Percentiles rank a stretch among this genome's conserved stretches.
Evolutionary conservation across 2,888 invertebrate genomes (phyloP).

Genomic region (Cantharis rufa): DNA sequence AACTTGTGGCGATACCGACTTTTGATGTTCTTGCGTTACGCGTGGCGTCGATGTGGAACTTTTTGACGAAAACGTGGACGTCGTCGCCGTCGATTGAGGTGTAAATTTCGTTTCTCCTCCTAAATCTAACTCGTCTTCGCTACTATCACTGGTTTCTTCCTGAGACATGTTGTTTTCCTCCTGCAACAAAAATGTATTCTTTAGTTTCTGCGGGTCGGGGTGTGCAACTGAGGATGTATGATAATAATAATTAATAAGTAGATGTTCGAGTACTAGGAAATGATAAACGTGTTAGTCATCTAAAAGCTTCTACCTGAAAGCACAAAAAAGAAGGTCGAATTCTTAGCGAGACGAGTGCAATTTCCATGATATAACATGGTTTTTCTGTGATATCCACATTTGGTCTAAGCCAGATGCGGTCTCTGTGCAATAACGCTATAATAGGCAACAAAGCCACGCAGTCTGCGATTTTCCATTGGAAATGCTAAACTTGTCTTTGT

Average conservation of each 20-base stretch:
- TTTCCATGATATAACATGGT: conserved; percentile 54
- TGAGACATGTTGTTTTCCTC: conserved; percentile 54
- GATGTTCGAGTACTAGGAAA: not conserved
- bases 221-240: too few relatives aligned
- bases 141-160: conserved; percentile 52
- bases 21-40: conserved; percentile 15
- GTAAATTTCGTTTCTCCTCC: conserved; percentile 11
- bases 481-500: conserved; percentile 54
- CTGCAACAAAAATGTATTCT: conserved; percentile 45
- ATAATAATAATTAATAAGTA: not conserved
- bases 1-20: conserved; percentile 6
- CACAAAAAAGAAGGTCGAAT: conserved; percentile 38
- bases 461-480: conserved; percentile 55
- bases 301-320: not conserved
- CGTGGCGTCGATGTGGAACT: conserved; percentile 16
- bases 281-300: not conserved
- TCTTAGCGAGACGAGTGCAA: conserved; percentile 41
- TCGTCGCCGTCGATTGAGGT: not conserved
- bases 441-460: conserved; percentile 56
- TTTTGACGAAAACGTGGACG: conserved; percentile 22
- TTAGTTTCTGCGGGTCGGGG: not conserved
- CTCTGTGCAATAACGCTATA: conserved; percentile 51
- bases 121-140: conserved; percentile 48
- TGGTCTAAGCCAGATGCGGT: conserved; percentile 43
- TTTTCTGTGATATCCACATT: conserved; percentile 51